Percentiles rank a stretch among this genome's conserved stretches.
Evolutionary conservation across 2,888 invertebrate species (phyloP).

Genomic region (Hipparchia sbordonii): DNA sequence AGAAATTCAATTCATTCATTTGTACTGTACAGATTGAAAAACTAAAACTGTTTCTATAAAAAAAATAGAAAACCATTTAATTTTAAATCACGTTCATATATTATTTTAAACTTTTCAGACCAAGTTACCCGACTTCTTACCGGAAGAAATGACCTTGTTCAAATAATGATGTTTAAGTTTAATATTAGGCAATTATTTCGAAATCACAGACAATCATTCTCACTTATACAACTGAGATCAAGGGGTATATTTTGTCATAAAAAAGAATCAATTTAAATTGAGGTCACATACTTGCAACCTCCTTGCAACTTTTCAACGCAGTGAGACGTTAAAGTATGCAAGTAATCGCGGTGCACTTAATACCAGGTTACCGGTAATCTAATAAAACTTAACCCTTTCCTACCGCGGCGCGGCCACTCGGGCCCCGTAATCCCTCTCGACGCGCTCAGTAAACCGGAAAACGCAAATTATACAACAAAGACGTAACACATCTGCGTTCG

Average conservation of each 20-base stretch:
- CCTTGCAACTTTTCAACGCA: conserved; percentile 1
- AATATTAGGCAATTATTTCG: too few relatives aligned
- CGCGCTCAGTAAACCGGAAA: conserved; percentile 78
- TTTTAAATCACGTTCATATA: too few relatives aligned
- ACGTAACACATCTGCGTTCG: conserved; percentile 76
- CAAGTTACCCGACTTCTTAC: not conserved
- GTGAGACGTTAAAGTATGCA: conserved; percentile 32
- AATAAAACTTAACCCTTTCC: conserved; percentile 62
- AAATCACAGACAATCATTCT: too few relatives aligned
- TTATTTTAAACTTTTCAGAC: not conserved
- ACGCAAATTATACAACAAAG: conserved; percentile 81
- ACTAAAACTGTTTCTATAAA: too few relatives aligned
- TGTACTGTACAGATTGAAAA: too few relatives aligned
- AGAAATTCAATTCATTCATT: too few relatives aligned
- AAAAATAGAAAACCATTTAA: too few relatives aligned
- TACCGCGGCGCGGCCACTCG: conserved; percentile 39
- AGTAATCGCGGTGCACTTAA: conserved; percentile 31
- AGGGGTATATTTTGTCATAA: too few relatives aligned
- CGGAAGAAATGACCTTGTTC: not conserved
- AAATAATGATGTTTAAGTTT: too few relatives aligned
- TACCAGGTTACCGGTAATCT: conserved; percentile 45
- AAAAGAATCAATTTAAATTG: not conserved
- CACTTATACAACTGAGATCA: too few relatives aligned
- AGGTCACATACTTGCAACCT: conserved; percentile 5
- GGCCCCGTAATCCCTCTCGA: conserved; percentile 65